Percentiles rank a stretch among this genome's conserved stretches.
These are phyloP conservation scores for Drosophila borealis DNA, from an alignment of 2,888 invertebrate genomes.

Conservation along the genomic window DNA sequence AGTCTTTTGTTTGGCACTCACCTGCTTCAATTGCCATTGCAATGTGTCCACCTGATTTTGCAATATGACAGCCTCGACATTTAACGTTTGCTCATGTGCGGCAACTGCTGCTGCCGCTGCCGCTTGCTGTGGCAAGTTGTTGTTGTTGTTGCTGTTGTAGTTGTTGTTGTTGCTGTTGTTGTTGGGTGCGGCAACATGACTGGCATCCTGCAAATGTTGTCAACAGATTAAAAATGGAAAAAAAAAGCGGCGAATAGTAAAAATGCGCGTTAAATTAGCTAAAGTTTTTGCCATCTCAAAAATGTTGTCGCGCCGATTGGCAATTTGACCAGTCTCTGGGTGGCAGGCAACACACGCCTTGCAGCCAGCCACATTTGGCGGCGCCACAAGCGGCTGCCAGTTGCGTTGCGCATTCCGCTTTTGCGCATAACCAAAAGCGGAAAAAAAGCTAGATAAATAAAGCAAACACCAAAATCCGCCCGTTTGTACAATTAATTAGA, in stretches of 20 bases:
- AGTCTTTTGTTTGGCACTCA: conserved; percentile 80
- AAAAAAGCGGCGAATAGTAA: conserved; percentile 10
- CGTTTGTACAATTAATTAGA: conserved; percentile 75
- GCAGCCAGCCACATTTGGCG: conserved; percentile 17
- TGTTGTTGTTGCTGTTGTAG: conserved; percentile 38
- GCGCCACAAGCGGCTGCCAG: conserved; percentile 20
- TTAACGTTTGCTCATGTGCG: conserved; percentile 66
- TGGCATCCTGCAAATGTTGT: conserved; percentile 72
- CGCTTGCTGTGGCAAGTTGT: conserved; percentile 36
- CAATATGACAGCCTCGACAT: conserved; percentile 87
- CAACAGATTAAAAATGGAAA: conserved; percentile 45
- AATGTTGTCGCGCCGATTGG: conserved; percentile 61
- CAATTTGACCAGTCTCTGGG: conserved; percentile 39
- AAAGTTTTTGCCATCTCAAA: conserved; percentile 61
- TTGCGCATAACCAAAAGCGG: conserved; percentile 58
- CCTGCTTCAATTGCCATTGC: conserved; percentile 90
- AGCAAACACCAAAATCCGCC: conserved; percentile 9
- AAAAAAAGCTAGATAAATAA: conserved; percentile 27
- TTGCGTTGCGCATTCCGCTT: conserved; percentile 35
- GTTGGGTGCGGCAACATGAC: conserved; percentile 62
- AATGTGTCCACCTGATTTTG: conserved; percentile 89
- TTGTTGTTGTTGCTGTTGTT: conserved; percentile 39
- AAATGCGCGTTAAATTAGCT: conserved; percentile 71
- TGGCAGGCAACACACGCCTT: conserved; percentile 24
- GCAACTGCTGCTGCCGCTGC: conserved; percentile 36